Percentiles rank a stretch among this genome's conserved stretches.
phyloP scores from a whole-genome alignment of 1,140 invertebrate genomes.

The Dendroctonus ponderosae region DNA sequence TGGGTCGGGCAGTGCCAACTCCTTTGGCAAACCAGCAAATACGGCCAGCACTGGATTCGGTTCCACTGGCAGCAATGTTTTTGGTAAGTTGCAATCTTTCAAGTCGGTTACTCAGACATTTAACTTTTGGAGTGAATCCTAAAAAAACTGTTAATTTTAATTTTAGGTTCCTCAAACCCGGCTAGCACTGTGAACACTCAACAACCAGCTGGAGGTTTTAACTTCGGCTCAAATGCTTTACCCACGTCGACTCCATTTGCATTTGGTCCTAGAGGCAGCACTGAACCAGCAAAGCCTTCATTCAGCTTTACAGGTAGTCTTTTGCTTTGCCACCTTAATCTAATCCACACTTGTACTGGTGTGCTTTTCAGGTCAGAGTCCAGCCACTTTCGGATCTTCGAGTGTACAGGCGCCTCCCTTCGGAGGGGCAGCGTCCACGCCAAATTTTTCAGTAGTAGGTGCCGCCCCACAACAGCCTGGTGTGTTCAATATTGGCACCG shows the following conservation, averaged over 20 bases:
- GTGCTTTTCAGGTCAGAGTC: too few species aligned
- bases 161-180: conserved; percentile 9
- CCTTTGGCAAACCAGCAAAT: background rate
- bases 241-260: conserved; percentile 1
- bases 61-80: background rate
- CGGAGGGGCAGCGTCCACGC: conserved; percentile 1
- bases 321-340: too few species aligned
- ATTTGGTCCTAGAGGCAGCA: conserved; percentile 4
- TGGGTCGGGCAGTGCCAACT: conserved; percentile 2
- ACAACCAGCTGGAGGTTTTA: conserved; percentile 17
- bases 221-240: conserved; percentile 11
- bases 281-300: conserved; percentile 19
- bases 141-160: background rate
- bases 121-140: too few species aligned
- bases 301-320: conserved; percentile 26
- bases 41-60: background rate
- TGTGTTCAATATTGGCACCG: conserved; percentile 17
- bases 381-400: too few species aligned
- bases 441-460: background rate
- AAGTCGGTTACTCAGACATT: background rate
- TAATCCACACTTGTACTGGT: background rate
- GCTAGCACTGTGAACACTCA: background rate
- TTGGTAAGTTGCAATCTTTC: conserved; percentile 14
- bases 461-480: background rate
- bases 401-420: background rate